Conservation (phyloP, 2,797 vertebrate species). For the Cossypha niveicapilla region DNA sequence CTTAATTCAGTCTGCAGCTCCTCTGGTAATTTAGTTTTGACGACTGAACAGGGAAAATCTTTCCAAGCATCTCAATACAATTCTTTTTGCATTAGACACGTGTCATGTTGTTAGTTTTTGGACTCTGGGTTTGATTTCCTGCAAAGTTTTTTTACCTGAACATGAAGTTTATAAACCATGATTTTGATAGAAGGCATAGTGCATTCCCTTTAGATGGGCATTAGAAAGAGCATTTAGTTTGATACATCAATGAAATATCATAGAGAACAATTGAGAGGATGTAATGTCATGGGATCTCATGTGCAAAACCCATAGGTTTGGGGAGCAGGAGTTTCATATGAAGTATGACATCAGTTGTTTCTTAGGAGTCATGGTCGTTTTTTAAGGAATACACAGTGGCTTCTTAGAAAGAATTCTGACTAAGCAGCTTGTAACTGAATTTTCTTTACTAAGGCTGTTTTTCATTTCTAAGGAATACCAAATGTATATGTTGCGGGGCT, state of each 20-base stretch:
- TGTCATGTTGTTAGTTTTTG: neutral
- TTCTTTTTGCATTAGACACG: neutral
- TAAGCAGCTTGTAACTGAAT: conserved; percentile 3
- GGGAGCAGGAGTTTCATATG: neutral
- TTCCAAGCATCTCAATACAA: neutral
- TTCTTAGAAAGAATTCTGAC: conserved; percentile 23
- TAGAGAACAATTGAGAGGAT: neutral
- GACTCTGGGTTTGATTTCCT: neutral
- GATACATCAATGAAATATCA: neutral
- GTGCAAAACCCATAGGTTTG: neutral
- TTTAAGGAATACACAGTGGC: neutral
- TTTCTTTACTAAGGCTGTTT: conserved; percentile 18
- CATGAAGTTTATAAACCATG: neutral
- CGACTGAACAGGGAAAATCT: conserved; percentile 30
- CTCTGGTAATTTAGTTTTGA: conserved; percentile 28
- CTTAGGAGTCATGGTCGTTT: neutral
- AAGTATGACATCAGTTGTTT: neutral
- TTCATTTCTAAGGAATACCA: conserved; percentile 21
- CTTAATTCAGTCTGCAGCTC: conserved; percentile 66
- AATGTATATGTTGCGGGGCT: neutral
- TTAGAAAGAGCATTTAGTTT: neutral
- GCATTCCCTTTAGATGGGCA: neutral
- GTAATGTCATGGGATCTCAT: neutral
- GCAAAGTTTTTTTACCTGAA: neutral
- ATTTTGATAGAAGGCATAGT: neutral